Base-by-base conservation (phyloP, 2,888 invertebrate species). In the Microdon myrmicae region DNA sequence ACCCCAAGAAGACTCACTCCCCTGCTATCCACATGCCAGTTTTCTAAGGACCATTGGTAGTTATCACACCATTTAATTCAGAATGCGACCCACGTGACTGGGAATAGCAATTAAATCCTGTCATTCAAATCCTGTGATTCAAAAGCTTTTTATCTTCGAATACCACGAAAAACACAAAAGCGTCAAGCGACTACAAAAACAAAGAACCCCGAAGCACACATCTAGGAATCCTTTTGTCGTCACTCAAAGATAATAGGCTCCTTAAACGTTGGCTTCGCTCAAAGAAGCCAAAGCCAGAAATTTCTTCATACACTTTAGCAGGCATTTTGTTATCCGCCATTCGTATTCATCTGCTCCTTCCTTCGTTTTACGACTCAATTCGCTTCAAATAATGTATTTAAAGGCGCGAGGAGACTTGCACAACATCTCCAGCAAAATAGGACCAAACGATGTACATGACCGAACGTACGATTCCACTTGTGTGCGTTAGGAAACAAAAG, bases 361-460 rank as follows among this genome's bases (percentile, higher is more conserved):
- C 1, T 10, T 9, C 8, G 4, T 35, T 56, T 56, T 37, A 45
- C 39, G 45, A 53, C 34, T 53, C 23, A 34, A 59, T 59, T 34
- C 53, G 53, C 45, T 53, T 29, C 35, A 45, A 41, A 55, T 55
- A 41, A 55, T 48, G 41, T 35, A 55, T 55, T 55, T 41, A 55
- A 45, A 59, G 53, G 34, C 22, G 26, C 31, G 22, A 51, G n/a
- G n/a, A 38, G 51, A 22, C 45, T 45, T 59, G 45, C 51, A 32
- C 10, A 29, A 8, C 10, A 20, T 7, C 3, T 7, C 29, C 16
- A 14, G 25, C 6, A 25, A 8, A 25, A 25, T 2, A 9, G 8
- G n/a, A 37, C 12, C 10, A 3, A 16, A 14, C 12, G 19, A n/a
- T 13, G 25, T 13, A n/a, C n/a, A n/a, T n/a, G n/a, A n/a, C n/a